A percentile compares a stretch with the other conserved stretches of the same genome.
These are phyloP conservation scores for Lasioglossum villosulum DNA, from an alignment of 2,888 invertebrate genomes.

Conservation along the genomic window DNA sequence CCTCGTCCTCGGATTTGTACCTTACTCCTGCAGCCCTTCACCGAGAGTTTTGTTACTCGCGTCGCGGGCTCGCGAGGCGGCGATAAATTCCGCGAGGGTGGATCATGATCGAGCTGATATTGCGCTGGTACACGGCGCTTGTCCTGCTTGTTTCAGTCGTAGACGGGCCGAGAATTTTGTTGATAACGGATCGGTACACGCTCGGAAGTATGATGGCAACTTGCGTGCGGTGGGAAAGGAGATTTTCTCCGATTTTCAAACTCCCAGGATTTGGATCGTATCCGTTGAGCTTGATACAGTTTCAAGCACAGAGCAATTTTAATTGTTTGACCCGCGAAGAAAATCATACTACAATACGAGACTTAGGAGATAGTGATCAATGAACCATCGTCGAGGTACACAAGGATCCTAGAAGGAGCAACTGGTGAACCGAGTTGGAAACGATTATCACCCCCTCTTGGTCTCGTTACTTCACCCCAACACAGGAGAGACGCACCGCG, in stretches of 20 bases:
- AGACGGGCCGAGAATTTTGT: not conserved
- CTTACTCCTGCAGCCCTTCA: not conserved
- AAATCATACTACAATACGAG: not conserved
- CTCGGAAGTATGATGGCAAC: not conserved
- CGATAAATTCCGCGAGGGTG: constrained; percentile 36
- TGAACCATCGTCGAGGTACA: not conserved
- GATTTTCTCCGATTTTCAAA: not conserved
- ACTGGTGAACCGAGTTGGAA: constrained; percentile 58
- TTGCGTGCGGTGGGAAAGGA: not conserved
- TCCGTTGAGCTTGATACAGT: not conserved
- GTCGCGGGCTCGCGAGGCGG: constrained; percentile 9
- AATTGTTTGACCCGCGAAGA: too few species aligned
- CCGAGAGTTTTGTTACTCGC: not conserved
- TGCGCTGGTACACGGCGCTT: constrained; percentile 13
- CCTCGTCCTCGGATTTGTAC: not conserved
- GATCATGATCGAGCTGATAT: constrained; percentile 32
- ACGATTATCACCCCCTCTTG: constrained; percentile 69
- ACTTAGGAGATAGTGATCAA: constrained; percentile 15
- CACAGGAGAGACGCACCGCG: constrained; percentile 71
- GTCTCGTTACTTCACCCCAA: constrained; percentile 62
- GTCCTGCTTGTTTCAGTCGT: not conserved
- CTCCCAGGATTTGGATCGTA: not conserved
- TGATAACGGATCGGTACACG: not conserved
- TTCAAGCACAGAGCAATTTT: not conserved
- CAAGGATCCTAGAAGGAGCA: constrained; percentile 44